A percentile compares a stretch with the other conserved stretches of the same genome.
phyloP scores from a whole-genome alignment of 2,888 invertebrate genomes.

The Dyspetes luteomarginatus region DNA sequence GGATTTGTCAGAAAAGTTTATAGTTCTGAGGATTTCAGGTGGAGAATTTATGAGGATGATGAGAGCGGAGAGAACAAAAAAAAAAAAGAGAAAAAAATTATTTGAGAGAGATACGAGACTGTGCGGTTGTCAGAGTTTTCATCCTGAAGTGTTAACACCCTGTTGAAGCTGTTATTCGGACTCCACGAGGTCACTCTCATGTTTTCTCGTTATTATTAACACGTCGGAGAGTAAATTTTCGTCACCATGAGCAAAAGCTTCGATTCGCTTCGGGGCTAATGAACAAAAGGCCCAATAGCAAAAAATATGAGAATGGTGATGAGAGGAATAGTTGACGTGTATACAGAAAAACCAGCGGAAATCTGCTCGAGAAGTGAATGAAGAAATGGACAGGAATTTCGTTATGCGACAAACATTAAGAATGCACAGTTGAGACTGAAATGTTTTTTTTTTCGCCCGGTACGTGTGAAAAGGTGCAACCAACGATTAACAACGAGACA shows the following conservation, averaged over 20 bases:
- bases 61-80: not conserved
- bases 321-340: not conserved
- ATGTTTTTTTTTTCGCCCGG: not conserved
- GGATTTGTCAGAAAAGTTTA: not conserved
- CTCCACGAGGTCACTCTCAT: conserved; percentile 24
- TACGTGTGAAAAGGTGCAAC: conserved; percentile 24
- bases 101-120: not conserved
- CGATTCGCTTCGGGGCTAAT: conserved; percentile 16
- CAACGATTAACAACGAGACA: conserved; percentile 6
- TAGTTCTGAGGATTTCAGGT: conserved; percentile 41
- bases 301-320: not conserved
- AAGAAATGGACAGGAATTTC: conserved; percentile 1
- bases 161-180: conserved; percentile 50
- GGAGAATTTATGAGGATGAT: conserved; percentile 29
- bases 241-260: conserved; percentile 10
- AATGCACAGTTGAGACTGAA: not conserved
- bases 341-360: conserved; percentile 15
- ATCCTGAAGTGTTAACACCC: conserved; percentile 26
- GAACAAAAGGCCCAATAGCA: conserved; percentile 28
- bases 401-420: not conserved
- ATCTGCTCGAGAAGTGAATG: conserved; percentile 12
- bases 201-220: not conserved
- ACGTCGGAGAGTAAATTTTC: not conserved
- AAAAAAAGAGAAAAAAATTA: not conserved
- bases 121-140: not conserved